phyloP scores from a whole-genome alignment of 2,113 vertebrate species.

The Cyprinodon variegatus region DNA sequence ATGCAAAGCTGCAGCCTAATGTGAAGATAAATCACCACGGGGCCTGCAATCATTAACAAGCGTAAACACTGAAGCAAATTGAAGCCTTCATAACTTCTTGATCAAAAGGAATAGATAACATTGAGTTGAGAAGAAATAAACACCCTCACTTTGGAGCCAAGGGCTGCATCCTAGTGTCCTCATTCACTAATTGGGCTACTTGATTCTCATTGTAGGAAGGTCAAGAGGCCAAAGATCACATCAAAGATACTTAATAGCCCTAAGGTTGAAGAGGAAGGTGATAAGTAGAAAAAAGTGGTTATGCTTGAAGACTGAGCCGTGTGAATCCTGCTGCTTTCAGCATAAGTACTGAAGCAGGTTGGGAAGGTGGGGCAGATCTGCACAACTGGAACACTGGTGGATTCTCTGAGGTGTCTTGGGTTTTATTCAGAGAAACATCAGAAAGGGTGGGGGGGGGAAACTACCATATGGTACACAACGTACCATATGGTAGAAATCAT shows the following conservation, averaged over 20 bases:
- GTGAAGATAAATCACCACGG: constrained; percentile 19
- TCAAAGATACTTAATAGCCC: constrained; percentile 13
- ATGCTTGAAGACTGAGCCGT: constrained; percentile 29
- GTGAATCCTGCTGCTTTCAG: constrained; percentile 10
- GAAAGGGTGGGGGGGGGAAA: constrained; percentile 13
- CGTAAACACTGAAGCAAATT: constrained; percentile 21
- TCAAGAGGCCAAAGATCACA: constrained; percentile 29
- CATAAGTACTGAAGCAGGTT: constrained; percentile 32
- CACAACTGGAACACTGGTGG: constrained; percentile 8
- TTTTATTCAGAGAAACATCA: constrained; percentile 54
- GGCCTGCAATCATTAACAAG: constrained; percentile 24
- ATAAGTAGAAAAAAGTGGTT: background rate
- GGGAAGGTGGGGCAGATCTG: constrained; percentile 37
- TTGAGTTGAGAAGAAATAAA: constrained; percentile 7
- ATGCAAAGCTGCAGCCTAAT: constrained; percentile 5
- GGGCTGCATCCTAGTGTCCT: constrained; percentile 14
- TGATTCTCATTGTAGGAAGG: constrained; percentile 14
- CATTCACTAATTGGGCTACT: background rate
- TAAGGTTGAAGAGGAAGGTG: constrained; percentile 23
- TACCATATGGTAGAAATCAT: background rate
- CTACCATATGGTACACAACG: constrained; percentile 25
- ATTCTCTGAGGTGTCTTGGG: background rate
- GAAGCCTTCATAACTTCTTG: constrained; percentile 20
- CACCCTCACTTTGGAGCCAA: constrained; percentile 1
- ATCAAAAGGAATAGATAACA: constrained; percentile 26